These are phyloP conservation scores for Mormyrops attenuatus DNA, from an alignment of 2,797 vertebrate species.

Conservation along the genomic window DNA sequence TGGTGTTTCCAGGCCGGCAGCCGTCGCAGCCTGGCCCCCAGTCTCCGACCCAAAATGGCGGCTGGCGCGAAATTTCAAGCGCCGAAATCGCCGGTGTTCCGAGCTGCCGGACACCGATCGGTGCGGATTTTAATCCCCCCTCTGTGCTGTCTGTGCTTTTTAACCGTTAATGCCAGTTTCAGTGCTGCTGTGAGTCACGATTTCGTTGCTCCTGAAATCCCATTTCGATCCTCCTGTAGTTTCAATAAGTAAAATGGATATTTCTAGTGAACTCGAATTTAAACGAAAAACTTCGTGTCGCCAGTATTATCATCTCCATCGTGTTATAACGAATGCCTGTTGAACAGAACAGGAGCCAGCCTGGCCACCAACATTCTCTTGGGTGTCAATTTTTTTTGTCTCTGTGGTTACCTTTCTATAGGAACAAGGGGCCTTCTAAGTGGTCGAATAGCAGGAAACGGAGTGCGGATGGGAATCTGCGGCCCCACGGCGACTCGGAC, in stretches of 20 bases:
- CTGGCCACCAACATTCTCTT: neutral
- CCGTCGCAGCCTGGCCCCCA: neutral
- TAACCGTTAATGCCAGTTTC: neutral
- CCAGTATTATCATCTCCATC: neutral
- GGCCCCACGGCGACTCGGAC: slow-evolving; percentile 39
- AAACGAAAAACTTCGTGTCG: neutral
- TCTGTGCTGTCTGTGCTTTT: neutral
- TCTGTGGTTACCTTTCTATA: neutral
- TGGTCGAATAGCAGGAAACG: slow-evolving; percentile 71
- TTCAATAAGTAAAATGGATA: neutral
- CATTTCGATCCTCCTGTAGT: neutral
- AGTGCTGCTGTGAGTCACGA: neutral
- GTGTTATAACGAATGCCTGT: neutral
- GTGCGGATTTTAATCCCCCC: neutral
- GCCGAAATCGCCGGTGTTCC: neutral
- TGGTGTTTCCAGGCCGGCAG: neutral
- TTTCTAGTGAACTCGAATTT: neutral
- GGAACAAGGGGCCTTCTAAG: slow-evolving; percentile 45
- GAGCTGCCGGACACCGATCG: neutral
- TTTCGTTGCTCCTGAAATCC: neutral
- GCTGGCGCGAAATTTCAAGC: slow-evolving; percentile 23
- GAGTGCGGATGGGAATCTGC: slow-evolving; percentile 60
- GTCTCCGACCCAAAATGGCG: slow-evolving; percentile 16
- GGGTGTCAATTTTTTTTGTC: neutral
- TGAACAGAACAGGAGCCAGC: neutral